Evolutionary conservation across 2,113 vertebrate species (phyloP), one percentile per base, ranked within the genome.

Genomic region (Piliocolobus tephrosceles): DNA sequence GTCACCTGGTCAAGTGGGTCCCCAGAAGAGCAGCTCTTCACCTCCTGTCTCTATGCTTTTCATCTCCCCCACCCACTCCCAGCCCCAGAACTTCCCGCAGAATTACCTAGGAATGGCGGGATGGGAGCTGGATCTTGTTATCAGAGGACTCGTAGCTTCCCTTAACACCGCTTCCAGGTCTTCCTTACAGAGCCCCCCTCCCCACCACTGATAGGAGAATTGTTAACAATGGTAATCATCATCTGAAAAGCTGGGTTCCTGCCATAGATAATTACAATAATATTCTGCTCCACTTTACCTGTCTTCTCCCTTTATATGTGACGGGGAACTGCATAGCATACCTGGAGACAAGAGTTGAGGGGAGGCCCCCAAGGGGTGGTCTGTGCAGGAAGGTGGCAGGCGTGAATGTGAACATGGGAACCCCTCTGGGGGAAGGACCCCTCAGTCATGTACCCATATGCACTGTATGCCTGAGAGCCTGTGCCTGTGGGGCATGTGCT

Each of bases 151-250:
- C 52, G 3, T 2, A 1, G 78, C 91, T 91, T 30, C 1, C 76
- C n/a, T 35, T 57, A 22, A 23, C 22, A 57, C 64, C 7, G 0
- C 79, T 95, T 91, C 95, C 82, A 57, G 23, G 92, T 94, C 88
- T 91, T 61, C 82, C 96, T 98, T 93, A 95, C 97, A 97, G 88
- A 45, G 18, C 79, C 22, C 58, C 57, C 8, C 47, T 70, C 38
- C 92, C 97, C 90, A 95, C 78, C 64, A 88, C 88, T 96, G 98
- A 98, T 98, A 98, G 98, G 96, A 98, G 96, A 72, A 95, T 96
- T 98, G 98, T 98, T 98, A 98, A 98, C 98, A 97, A 98, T 98
- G 98, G 94, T 98, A 97, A 98, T 98, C 98, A 98, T 98, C 79
- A 97, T 92, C 97, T 80, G 97, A 95, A 98, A 95, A 98, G 97